Evolutionary conservation across 2,797 vertebrate species (phyloP).

Genomic region (Sandelia bainsii): DNA sequence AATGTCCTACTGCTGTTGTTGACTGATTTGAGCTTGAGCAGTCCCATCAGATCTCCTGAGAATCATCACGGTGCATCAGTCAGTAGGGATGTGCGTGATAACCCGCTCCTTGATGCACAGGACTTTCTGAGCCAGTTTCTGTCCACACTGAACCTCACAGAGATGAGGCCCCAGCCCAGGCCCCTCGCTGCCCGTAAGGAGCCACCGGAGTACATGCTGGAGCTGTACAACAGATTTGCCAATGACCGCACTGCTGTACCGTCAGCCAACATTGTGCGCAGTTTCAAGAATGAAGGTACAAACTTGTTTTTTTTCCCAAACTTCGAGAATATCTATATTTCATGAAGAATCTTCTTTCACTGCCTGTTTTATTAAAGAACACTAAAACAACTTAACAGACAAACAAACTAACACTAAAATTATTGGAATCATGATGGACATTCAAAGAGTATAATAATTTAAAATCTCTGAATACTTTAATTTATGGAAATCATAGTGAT

Average conservation of each 20-base stretch:
- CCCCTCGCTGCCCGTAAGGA: conserved; percentile 80
- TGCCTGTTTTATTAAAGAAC: too few species aligned
- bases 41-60: conserved; percentile 87
- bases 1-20: conserved; percentile 64
- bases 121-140: conserved; percentile 90
- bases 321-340: not conserved
- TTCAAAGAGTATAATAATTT: not conserved
- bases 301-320: conserved; percentile 15
- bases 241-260: conserved; percentile 88
- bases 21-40: conserved; percentile 66
- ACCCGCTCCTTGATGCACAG: conserved; percentile 86
- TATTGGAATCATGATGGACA: conserved; percentile 7
- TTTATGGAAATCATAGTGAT: not conserved
- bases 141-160: conserved; percentile 91
- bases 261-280: conserved; percentile 90
- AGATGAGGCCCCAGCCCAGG: conserved; percentile 81
- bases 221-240: conserved; percentile 93
- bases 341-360: not conserved
- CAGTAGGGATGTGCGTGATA: conserved; percentile 80
- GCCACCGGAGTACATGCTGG: conserved; percentile 94
- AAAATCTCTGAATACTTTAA: not conserved
- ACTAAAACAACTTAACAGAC: too few species aligned
- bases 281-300: conserved; percentile 96
- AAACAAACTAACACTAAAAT: not conserved
- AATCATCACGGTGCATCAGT: conserved; percentile 76